Base-by-base conservation (phyloP, 2,888 invertebrate genomes). In the Nymphalis c-album region DNA sequence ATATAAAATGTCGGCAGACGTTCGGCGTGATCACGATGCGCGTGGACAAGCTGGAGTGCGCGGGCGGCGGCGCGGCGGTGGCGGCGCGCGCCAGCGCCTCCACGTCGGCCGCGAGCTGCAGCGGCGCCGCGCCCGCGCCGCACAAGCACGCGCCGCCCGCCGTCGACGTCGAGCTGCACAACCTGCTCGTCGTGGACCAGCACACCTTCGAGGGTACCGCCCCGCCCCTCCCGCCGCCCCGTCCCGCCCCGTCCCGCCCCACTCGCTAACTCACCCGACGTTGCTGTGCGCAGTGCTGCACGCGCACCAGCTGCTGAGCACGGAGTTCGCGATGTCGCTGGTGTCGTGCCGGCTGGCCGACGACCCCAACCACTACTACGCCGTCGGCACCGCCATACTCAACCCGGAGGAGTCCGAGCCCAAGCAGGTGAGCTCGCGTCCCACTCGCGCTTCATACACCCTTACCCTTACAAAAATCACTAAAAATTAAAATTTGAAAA, bases 401-500 rank as follows among this genome's bases (percentile, higher is more conserved):
- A 96, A 97, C 88, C 97, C 98, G 0, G 99, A 99, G 82, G 99
- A 99, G 81, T 95, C 97, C 0, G 99, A 99, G 83, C 98, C 99
- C 0, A 98, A 97, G 86, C 95, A 96, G 86, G 94, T 92, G n/a
- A 55, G 50, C n/a, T 2, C 10, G 8, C 40, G 13, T 40, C 8
- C 10, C 26, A 26, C 26, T 26, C 22, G 22, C 22, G 22, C 22
- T 22, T 22, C 22, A 22, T 22, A 22, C n/a, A n/a, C n/a, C n/a
- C n/a, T n/a, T n/a, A n/a, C n/a, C n/a, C n/a, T n/a, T n/a, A n/a
- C n/a, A n/a, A n/a, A n/a, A n/a, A n/a, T 22, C 22, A 22, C 22
- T 22, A 22, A 22, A 22, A 22, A 22, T 22, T 1, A 22, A 22
- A 22, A 22, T 2, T 22, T 22, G 22, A 22, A 22, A 26, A 26